A percentile compares a stretch with the other conserved stretches of the same genome.
These are phyloP conservation scores for Drosophila azteca DNA, from an alignment of 1,140 invertebrate genomes.

Conservation along the genomic window DNA sequence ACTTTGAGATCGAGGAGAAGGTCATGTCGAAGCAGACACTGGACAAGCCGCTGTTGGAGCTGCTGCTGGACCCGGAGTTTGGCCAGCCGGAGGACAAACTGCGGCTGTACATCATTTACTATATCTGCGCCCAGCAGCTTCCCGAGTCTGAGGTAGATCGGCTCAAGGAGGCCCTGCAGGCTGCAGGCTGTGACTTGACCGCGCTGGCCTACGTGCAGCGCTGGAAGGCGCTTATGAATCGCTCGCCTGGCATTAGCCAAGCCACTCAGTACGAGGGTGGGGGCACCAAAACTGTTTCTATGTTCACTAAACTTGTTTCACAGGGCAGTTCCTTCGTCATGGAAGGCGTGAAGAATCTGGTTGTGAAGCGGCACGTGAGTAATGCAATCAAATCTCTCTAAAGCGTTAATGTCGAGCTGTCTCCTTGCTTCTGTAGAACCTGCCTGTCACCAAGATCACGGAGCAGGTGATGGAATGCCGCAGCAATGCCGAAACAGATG, in stretches of 20 bases:
- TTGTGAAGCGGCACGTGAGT: slow-evolving; percentile 97
- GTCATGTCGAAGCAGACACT: slow-evolving; percentile 93
- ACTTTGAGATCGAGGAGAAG: slow-evolving; percentile 99
- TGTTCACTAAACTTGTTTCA: slow-evolving; percentile 99
- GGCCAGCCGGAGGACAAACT: slow-evolving; percentile 97
- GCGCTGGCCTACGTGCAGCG: slow-evolving; percentile 94
- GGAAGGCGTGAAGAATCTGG: slow-evolving; percentile 99
- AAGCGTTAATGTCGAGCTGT: background rate
- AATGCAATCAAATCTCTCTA: accelerated
- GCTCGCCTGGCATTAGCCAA: slow-evolving; percentile 65
- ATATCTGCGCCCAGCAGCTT: slow-evolving; percentile 92
- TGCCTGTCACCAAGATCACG: slow-evolving; percentile 95
- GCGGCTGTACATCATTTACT: slow-evolving; percentile 97
- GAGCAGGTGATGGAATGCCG: slow-evolving; percentile 96
- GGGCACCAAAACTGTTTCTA: slow-evolving; percentile 97
- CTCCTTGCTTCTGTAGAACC: slow-evolving; percentile 86
- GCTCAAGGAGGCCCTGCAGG: slow-evolving; percentile 90
- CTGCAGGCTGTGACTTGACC: slow-evolving; percentile 93
- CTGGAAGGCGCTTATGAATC: slow-evolving; percentile 88
- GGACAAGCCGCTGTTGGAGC: slow-evolving; percentile 90
- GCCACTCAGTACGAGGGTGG: slow-evolving; percentile 94
- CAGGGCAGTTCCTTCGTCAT: slow-evolving; percentile 99
- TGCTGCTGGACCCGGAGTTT: slow-evolving; percentile 93
- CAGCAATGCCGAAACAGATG: slow-evolving; percentile 91
- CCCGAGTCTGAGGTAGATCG: slow-evolving; percentile 93